Evolutionary conservation across 2,797 vertebrate species (phyloP), one percentile per base, ranked within the genome.

Genomic region (Sebastes minor): DNA sequence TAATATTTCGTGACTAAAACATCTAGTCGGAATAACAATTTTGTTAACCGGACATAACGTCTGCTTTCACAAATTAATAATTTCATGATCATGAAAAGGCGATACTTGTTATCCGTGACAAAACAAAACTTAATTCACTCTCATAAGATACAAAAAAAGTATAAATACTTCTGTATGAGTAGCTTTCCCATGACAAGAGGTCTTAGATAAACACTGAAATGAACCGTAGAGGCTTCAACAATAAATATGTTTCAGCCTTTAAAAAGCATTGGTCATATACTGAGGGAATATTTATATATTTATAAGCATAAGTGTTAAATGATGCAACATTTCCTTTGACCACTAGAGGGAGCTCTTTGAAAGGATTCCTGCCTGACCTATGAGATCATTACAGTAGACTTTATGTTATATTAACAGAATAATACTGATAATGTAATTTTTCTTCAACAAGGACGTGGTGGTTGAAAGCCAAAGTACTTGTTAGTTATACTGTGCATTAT

Each of bases 291-390:
- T 57, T 56, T 22, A 30, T n/a, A 20, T 7, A 30, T 5, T 32
- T n/a, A 62, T 6, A 62, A 33, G 60, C 30, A 33, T 0, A 33
- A 12, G 20, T 11, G 28, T 62, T 62, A 12, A 35, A 23, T 35
- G 27, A 0, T 85, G 86, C 42, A 84, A 27, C 8, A 8, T 12
- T 10, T 5, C 18, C 0, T 78, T 70, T 78, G 33, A 60, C 88
- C 92, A 85, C 91, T 81, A 91, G 91, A 91, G 71, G 1, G 23
- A 4, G 33, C 56, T 76, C 56, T 81, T 56, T 27, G 68, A 91
- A 12, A 83, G 64, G 32, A 57, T 61, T 83, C 28, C 66, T 62
- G 20, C 1, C 38, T 22, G 2, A 16, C 22, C n/a, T 13, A 4
- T 0, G 0, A 1, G 2, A 2, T 8, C 6, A 0, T 2, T 42